phyloP scores from a whole-genome alignment of 2,113 vertebrate species.

The Misgurnus mizolepis region DNA sequence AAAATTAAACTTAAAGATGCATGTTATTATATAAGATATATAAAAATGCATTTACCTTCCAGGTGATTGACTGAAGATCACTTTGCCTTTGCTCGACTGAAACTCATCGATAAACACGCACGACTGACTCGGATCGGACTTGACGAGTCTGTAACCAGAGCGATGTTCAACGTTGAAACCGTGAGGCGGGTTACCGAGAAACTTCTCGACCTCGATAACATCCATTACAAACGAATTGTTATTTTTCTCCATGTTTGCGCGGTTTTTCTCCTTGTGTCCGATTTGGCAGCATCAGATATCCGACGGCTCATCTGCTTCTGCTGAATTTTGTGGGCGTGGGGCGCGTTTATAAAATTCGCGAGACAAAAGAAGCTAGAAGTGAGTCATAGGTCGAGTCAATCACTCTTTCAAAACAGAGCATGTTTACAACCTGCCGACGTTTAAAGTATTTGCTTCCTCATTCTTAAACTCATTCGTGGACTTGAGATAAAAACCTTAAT shows the following conservation, averaged over 20 bases:
- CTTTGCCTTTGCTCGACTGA: slow-evolving; percentile 37
- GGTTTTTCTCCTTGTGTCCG: background rate
- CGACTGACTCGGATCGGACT: slow-evolving; percentile 48
- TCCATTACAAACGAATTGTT: slow-evolving; percentile 16
- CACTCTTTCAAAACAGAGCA: too few species aligned
- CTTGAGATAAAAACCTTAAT: too few species aligned
- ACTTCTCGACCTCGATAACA: slow-evolving; percentile 59
- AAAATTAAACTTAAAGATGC: background rate
- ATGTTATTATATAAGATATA: background rate
- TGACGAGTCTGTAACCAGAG: slow-evolving; percentile 46
- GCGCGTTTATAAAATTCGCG: background rate
- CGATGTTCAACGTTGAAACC: slow-evolving; percentile 61
- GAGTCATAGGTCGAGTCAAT: background rate
- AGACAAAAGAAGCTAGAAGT: background rate
- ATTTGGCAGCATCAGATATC: background rate
- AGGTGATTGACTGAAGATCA: slow-evolving; percentile 64
- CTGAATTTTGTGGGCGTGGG: background rate
- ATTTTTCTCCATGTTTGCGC: background rate
- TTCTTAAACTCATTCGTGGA: too few species aligned
- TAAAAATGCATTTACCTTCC: slow-evolving; percentile 60
- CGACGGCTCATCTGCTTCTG: background rate
- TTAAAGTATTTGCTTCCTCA: too few species aligned
- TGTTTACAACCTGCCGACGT: too few species aligned
- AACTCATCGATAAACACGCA: slow-evolving; percentile 67
- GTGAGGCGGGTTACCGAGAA: slow-evolving; percentile 59